Conservation (phyloP, 2,113 vertebrate genomes). For the Ceyx margarethae region DNA sequence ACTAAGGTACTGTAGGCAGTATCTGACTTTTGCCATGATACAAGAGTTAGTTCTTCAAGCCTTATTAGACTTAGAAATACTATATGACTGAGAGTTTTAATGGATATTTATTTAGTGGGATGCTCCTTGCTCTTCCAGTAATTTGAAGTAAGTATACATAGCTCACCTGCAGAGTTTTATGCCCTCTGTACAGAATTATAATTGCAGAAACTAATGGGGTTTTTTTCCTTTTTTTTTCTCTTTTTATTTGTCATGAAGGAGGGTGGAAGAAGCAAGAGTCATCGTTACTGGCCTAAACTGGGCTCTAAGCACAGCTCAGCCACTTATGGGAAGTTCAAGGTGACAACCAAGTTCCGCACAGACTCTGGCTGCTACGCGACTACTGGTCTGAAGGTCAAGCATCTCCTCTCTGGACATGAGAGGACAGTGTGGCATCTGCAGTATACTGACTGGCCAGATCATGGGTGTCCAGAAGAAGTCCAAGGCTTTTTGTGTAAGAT, state of each 20-base stretch:
- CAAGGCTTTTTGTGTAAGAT: conserved; percentile 91
- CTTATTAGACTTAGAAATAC: neutral
- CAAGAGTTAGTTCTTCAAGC: neutral
- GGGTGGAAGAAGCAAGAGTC: conserved; percentile 82
- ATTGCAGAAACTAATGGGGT: neutral
- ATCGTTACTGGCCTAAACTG: conserved; percentile 86
- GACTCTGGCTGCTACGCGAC: conserved; percentile 87
- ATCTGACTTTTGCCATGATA: neutral
- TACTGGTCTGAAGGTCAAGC: conserved; percentile 86
- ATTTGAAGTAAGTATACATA: neutral
- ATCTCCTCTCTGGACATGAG: conserved; percentile 83
- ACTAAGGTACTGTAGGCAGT: neutral
- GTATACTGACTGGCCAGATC: conserved; percentile 87
- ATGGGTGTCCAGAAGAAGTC: conserved; percentile 91
- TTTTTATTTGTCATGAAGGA: conserved; percentile 67
- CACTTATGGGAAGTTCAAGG: conserved; percentile 87
- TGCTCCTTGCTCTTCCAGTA: neutral
- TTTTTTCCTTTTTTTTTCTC: neutral
- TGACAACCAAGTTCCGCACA: conserved; percentile 86
- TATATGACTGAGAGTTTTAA: neutral
- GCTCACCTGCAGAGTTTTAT: neutral
- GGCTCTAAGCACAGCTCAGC: conserved; percentile 86
- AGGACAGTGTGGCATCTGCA: conserved; percentile 87
- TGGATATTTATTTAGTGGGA: neutral
- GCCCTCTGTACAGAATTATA: neutral